Conservation (phyloP, 2,113 vertebrate genomes). For the Meles meles region DNA sequence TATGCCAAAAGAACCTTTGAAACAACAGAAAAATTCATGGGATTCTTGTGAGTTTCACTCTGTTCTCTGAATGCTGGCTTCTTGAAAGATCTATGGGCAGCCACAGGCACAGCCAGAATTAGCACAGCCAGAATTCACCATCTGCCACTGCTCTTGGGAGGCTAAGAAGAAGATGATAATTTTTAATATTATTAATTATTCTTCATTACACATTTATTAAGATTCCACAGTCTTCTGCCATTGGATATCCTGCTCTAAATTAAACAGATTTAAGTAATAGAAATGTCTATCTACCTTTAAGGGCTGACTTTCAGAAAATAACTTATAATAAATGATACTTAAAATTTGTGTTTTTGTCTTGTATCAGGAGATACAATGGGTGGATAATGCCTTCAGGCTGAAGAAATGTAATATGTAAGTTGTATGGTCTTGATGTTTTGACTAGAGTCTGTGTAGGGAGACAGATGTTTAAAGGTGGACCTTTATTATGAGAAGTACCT, state of each 20-base stretch:
- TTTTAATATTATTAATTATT: slow-evolving; percentile 62
- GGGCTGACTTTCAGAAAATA: slow-evolving; percentile 3
- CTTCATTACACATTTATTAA: slow-evolving; percentile 56
- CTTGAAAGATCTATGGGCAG: slow-evolving; percentile 46
- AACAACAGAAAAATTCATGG: slow-evolving; percentile 45
- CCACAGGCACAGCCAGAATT: slow-evolving; percentile 41
- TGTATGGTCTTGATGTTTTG: not conserved
- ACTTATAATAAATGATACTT: not conserved
- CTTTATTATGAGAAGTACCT: not conserved
- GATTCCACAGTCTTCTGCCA: not conserved
- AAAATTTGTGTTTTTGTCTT: not conserved
- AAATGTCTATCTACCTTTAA: not conserved
- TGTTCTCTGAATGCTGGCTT: slow-evolving; percentile 47
- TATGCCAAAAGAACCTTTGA: slow-evolving; percentile 52
- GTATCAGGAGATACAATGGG: not conserved
- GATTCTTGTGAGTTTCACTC: slow-evolving; percentile 36
- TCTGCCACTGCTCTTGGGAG: slow-evolving; percentile 53
- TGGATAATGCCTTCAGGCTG: not conserved
- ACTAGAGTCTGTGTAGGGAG: not conserved
- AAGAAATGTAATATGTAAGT: not conserved
- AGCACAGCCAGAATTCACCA: slow-evolving; percentile 51
- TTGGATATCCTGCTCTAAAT: not conserved
- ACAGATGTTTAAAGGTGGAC: not conserved
- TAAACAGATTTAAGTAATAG: not conserved
- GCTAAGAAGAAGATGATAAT: not conserved